Conservation (phyloP, 2,113 vertebrate species). For the Alligator mississippiensis region DNA sequence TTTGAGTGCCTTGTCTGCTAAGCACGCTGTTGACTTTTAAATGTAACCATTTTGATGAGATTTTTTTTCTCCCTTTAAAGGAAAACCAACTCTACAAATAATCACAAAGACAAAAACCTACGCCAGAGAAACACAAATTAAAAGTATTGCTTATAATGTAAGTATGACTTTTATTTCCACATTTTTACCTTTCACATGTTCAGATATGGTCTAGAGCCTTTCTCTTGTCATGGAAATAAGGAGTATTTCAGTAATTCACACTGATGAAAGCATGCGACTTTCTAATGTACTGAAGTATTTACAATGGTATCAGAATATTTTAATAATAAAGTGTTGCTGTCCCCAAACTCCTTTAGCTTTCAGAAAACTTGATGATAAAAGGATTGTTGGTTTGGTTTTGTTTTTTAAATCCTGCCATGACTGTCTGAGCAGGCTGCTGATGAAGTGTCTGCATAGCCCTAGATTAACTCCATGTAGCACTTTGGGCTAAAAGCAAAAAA, state of each 20-base stretch:
- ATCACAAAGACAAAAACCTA: constrained; percentile 99
- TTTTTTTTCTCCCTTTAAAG: constrained; percentile 72
- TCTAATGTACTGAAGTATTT: no score
- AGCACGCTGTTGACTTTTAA: not conserved
- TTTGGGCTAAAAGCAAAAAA: not conserved
- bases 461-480: no score
- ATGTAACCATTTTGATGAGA: not conserved
- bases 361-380: no score
- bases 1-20: not conserved
- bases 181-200: not conserved
- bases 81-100: constrained; percentile 99
- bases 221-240: not conserved
- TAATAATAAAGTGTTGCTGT: no score
- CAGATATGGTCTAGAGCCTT: not conserved
- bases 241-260: no score
- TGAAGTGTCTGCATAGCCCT: no score
- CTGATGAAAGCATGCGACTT: no score
- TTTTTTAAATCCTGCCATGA: no score
- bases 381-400: no score
- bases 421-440: no score
- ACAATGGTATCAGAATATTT: no score
- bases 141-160: constrained; percentile 78
- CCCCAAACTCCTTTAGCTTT: no score
- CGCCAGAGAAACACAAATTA: constrained; percentile 99
- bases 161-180: constrained; percentile 59